phyloP scores from a whole-genome alignment of 2,888 invertebrate genomes.

The Cryptocheilus praepositus region DNA sequence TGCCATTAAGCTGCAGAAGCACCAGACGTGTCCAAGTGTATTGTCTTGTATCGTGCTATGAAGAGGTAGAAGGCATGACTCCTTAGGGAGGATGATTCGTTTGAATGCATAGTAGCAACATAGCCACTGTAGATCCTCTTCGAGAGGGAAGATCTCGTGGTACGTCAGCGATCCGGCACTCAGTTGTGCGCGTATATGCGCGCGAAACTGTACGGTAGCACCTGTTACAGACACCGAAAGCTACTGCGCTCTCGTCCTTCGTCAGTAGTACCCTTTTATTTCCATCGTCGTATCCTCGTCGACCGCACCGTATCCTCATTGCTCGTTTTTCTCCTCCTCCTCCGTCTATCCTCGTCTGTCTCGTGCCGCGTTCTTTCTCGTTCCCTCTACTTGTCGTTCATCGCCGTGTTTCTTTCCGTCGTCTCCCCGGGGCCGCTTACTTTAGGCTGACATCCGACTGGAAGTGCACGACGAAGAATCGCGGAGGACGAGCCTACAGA shows the following conservation, averaged over 20 bases:
- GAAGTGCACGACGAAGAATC: constrained; percentile 32
- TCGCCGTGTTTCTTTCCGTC: constrained; percentile 11
- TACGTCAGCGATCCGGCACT: constrained; percentile 35
- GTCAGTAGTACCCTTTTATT: constrained; percentile 35
- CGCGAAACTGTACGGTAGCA: constrained; percentile 36
- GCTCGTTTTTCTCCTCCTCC: constrained; percentile 28
- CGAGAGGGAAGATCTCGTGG: constrained; percentile 10
- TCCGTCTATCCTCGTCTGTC: not conserved
- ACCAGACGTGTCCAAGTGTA: no score
- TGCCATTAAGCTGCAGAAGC: no score
- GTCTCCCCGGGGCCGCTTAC: constrained; percentile 26
- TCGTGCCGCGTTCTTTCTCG: not conserved
- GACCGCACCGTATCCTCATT: constrained; percentile 13
- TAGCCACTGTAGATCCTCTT: not conserved
- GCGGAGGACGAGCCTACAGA: constrained; percentile 43
- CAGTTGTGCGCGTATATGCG: constrained; percentile 20
- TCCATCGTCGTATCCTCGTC: constrained; percentile 25
- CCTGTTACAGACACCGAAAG: constrained; percentile 36
- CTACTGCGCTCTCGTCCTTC: constrained; percentile 16
- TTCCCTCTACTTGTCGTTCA: not conserved
- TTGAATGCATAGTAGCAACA: not conserved
- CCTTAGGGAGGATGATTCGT: not conserved
- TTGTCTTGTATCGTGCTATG: not conserved
- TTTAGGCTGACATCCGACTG: constrained; percentile 41
- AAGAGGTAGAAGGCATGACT: not conserved